phyloP scores from a whole-genome alignment of 2,888 invertebrate genomes.

The Melinopterus prodromus region DNA sequence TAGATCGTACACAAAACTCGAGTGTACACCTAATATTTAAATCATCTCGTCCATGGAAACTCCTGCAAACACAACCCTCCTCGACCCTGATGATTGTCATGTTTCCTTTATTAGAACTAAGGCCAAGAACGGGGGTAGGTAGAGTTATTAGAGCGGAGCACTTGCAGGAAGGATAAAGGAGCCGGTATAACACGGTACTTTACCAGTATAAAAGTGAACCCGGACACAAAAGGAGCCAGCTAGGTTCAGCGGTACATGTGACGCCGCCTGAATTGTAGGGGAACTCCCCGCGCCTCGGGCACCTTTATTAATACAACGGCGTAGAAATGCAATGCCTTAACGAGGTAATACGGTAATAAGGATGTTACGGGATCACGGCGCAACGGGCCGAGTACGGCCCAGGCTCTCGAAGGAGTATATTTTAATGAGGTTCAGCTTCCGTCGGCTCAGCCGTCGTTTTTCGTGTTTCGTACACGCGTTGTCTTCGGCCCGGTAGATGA shows the following conservation, averaged over 20 bases:
- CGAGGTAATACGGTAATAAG: neutral
- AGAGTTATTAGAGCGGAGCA: neutral
- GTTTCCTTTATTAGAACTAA: neutral
- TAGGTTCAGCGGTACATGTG: neutral
- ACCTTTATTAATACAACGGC: neutral
- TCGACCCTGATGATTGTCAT: neutral
- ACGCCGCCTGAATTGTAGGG: neutral
- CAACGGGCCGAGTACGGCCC: too few species aligned
- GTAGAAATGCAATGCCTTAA: conserved; percentile 4
- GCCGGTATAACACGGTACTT: neutral
- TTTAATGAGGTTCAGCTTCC: neutral
- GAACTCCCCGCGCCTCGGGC: neutral
- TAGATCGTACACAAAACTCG: neutral
- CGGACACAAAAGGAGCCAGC: neutral
- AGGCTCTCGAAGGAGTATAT: neutral
- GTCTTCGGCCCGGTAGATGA: too few species aligned
- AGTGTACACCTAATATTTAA: neutral
- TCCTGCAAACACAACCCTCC: neutral
- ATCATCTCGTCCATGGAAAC: neutral
- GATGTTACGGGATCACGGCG: neutral
- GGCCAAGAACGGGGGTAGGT: neutral
- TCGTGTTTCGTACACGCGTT: neutral
- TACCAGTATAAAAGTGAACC: neutral
- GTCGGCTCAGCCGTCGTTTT: neutral
- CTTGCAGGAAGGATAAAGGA: neutral